Evolutionary conservation across 2,797 vertebrate species (phyloP), one percentile per base, ranked within the genome.

Genomic region (Chaetophractus vellerosus): DNA sequence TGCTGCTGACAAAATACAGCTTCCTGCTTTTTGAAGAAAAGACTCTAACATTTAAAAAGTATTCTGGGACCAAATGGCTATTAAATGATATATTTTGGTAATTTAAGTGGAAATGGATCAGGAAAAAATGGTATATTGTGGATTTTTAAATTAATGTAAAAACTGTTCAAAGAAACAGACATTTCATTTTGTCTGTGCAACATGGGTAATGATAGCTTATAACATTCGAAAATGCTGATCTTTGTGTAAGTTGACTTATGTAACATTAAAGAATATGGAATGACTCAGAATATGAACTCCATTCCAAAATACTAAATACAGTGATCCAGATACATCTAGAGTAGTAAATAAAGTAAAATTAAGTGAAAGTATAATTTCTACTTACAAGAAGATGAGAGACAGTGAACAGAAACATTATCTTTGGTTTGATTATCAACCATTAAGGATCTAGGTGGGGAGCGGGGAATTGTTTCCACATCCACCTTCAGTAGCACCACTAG

Each of bases 21-120:
- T 90, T 85, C 45, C 12, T 92, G n/a, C 12, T 93, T 57, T 89
- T 94, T 33, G 90, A 76, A 76, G 66, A 61, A 57, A 61, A 93
- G 23, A 57, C 38, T 91, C 93, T 69, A 66, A 88, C 71, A 63
- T 81, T 66, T 55, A 21, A 69, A 85, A 91, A 68, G 31, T 55
- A 33, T 69, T 38, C 76, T 88, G 31, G 75, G 45, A 69, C 95
- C 28, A 92, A 75, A 38, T 78, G 76, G 36, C 31, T 90, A 57
- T 57, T 91, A 80, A 52, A 45, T 68, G 2, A 87, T 66, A 41
- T 23, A 85, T 88, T 57, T 86, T 93, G 52, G 86, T 90, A 31
- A 81, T 59, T 38, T 5, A 90, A 88, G 5, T 82, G 38, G 41
- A 88, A 84, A 86, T 74, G 48, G 28, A 48, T 21, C 26, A 74